These are phyloP conservation scores for Xanthostigma xanthostigma DNA, from an alignment of 2,888 invertebrate genomes.

Conservation along the genomic window DNA sequence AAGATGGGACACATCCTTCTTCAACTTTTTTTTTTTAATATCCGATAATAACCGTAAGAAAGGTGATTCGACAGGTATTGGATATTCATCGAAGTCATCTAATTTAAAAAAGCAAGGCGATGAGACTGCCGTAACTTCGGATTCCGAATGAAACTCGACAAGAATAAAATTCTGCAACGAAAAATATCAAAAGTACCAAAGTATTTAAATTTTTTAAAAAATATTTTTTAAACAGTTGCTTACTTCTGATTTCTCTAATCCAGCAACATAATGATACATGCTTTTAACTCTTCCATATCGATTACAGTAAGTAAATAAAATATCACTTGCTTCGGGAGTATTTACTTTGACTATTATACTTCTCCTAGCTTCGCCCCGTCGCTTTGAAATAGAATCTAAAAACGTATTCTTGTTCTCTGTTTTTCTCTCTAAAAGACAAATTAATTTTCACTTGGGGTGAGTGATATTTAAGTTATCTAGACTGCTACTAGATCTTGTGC, in stretches of 20 bases:
- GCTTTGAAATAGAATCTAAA: constrained; percentile 39
- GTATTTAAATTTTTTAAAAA: too few species aligned
- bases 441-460: too few species aligned
- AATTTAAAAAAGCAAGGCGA: constrained; percentile 34
- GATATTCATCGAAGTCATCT: constrained; percentile 26
- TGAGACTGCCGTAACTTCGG: constrained; percentile 35
- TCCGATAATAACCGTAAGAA: constrained; percentile 50
- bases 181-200: constrained; percentile 7
- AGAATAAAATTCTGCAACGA: constrained; percentile 52
- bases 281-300: constrained; percentile 45
- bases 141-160: constrained; percentile 48
- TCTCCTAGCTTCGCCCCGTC: constrained; percentile 47
- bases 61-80: constrained; percentile 50
- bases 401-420: constrained; percentile 22
- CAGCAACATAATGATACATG: constrained; percentile 46
- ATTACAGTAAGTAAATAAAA: constrained; percentile 54
- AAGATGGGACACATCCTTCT: too few species aligned
- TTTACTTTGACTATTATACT: constrained; percentile 65
- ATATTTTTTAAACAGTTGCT: neutral
- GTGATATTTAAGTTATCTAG: too few species aligned
- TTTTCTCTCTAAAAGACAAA: too few species aligned
- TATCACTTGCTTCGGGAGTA: constrained; percentile 48
- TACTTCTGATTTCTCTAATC: constrained; percentile 24
- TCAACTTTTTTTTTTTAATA: too few species aligned
- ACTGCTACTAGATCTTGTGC: too few species aligned